Base-by-base conservation (phyloP, 2,888 invertebrate species). In the Liopterus haemorrhoidalis region DNA sequence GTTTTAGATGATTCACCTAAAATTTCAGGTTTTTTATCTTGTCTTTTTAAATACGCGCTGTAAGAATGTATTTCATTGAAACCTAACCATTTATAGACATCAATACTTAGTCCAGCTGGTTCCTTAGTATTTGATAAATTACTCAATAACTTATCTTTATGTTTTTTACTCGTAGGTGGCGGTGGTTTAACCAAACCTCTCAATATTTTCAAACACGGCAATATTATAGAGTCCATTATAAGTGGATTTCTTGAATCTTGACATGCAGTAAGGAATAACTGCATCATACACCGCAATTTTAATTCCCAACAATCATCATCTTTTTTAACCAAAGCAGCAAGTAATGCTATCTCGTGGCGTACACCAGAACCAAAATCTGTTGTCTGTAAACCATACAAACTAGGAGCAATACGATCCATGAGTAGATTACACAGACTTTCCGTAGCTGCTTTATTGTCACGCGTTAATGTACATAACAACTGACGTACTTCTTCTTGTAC, bases 301-400 rank as follows among this genome's bases (percentile, higher is more conserved):
- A 85, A 81, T 64, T 96, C 95, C 96, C 96, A 96, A 63, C 93
- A 94, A 3, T 85, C 81, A 65, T 96, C 96, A 60, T 94, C 90
- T 54, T 91, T 90, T 57, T 91, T 87, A 2, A 95, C 82, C 32
- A 94, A 75, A 1, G 88, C 84, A 1, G 92, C 89, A 18, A 96
- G 69, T 9, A 96, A 70, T 5, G 90, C 76, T 65, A 96, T 92
- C 65, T 95, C 86, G 59, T 94, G 91, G 3, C 93, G 78, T 1
- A 94, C 89, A 2, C 84, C 80, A 2, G 81, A 75, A 20, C 81
- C 80, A 41, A 87, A 67, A 62, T 85, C 85, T 1, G 80, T 78
- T 22, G 80, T 75, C 4, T 86, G 86, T 11, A 86, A 79, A 2
- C 87, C 87, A 37, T 56, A 60, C 1, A 89, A 67, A 2, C 85